Evolutionary conservation across 1,140 invertebrate species (phyloP).

Genomic region (Danaus melanippus): DNA sequence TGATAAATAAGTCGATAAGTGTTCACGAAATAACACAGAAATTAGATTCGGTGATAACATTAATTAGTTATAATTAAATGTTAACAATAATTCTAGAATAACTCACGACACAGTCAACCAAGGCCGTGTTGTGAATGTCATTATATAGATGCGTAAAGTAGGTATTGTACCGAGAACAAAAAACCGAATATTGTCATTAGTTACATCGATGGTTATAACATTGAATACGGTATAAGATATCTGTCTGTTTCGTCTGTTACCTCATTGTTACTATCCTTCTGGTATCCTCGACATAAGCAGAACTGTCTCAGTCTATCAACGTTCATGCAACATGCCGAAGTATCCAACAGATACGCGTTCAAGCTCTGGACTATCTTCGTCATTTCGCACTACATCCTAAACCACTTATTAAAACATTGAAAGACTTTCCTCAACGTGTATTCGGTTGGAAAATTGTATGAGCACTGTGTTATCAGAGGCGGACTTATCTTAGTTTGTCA

Average conservation of each 20-base stretch:
- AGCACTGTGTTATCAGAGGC: conserved; percentile 58
- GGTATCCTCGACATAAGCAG: conserved; percentile 51
- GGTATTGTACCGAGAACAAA: no score
- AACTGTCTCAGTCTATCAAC: conserved; percentile 61
- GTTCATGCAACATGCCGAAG: conserved; percentile 47
- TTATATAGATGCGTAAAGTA: no score
- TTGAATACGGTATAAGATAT: no score
- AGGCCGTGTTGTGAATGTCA: no score
- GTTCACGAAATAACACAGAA: no score
- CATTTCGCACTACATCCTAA: conserved; percentile 30
- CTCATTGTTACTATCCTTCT: conserved; percentile 39
- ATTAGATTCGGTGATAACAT: no score
- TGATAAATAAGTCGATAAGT: no score
- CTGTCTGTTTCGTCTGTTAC: conserved; percentile 27
- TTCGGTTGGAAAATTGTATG: conserved; percentile 29
- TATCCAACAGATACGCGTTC: conserved; percentile 54
- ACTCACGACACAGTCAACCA: no score
- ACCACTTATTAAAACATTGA: conserved; percentile 19
- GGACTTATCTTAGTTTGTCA: conserved; percentile 60
- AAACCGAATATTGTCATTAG: no score
- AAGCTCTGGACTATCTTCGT: conserved; percentile 54
- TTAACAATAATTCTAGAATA: no score
- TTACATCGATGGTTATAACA: no score
- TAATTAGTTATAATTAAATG: no score
- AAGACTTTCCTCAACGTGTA: conserved; percentile 27